These are phyloP conservation scores for Maniola jurtina DNA, from an alignment of 1,140 invertebrate species.

Conservation along the genomic window DNA sequence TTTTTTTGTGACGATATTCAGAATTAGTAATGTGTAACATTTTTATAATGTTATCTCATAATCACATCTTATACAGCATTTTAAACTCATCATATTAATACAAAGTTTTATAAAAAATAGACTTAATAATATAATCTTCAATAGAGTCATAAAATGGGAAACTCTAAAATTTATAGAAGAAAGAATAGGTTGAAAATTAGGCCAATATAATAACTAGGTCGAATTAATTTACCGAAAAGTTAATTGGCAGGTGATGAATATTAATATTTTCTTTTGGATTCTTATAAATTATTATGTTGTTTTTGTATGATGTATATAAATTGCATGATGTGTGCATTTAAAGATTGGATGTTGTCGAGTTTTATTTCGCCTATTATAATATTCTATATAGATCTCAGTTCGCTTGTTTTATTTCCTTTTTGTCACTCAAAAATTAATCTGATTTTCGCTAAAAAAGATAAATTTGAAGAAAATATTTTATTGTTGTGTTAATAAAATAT, in stretches of 20 bases:
- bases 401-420: not conserved
- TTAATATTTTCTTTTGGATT: not conserved
- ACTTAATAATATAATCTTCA: no score
- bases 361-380: not conserved
- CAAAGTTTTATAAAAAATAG: no score
- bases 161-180: no score
- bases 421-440: not conserved
- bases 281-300: not conserved
- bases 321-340: constrained; percentile 11
- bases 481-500: not conserved
- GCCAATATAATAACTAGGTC: no score
- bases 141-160: no score
- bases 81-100: no score
- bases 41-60: no score
- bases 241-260: constrained; percentile 2
- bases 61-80: no score
- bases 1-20: no score
- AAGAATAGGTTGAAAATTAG: no score
- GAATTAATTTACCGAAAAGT: not conserved
- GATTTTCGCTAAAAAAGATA: not conserved
- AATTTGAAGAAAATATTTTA: not conserved
- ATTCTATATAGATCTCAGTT: constrained; percentile 3
- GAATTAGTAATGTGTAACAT: no score
- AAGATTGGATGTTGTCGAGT: not conserved
- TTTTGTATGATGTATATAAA: constrained; percentile 8